Percentiles rank a stretch among this genome's conserved stretches.
These are phyloP conservation scores for Bradypodion ventrale DNA, from an alignment of 2,797 vertebrate genomes.

Conservation along the genomic window DNA sequence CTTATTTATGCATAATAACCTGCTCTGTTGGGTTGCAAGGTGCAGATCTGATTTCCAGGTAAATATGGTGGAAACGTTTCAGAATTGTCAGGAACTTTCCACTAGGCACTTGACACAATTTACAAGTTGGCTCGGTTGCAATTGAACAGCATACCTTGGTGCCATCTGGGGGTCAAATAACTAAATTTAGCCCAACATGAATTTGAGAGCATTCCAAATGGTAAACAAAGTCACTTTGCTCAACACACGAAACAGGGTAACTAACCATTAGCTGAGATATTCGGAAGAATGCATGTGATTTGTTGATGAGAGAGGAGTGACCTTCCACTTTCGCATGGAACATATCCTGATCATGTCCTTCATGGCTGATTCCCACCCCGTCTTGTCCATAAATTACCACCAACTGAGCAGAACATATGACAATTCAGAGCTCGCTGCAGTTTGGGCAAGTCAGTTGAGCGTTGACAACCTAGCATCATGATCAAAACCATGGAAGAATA, in stretches of 20 bases:
- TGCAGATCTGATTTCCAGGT: too few species aligned
- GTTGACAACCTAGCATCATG: conserved; percentile 71
- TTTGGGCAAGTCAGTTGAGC: not conserved
- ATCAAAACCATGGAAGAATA: conserved; percentile 78
- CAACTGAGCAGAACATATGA: too few species aligned
- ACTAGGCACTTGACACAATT: too few species aligned
- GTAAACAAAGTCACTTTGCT: not conserved
- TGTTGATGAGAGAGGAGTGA: not conserved
- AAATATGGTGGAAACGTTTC: too few species aligned
- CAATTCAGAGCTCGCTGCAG: too few species aligned
- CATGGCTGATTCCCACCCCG: not conserved
- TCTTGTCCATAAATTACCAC: conserved; percentile 3
- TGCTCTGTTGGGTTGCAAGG: too few species aligned
- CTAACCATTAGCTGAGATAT: not conserved
- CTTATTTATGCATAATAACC: too few species aligned
- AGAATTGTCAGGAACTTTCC: not conserved
- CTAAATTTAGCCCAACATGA: not conserved
- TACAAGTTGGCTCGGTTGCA: not conserved
- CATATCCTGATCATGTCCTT: not conserved
- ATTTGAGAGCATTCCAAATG: conserved; percentile 8
- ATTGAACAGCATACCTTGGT: not conserved
- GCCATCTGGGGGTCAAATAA: not conserved
- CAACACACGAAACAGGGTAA: not conserved
- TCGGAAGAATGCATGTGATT: not conserved
- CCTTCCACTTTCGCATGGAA: not conserved